Base-by-base conservation (phyloP, 2,797 vertebrate genomes). In the Hydrolagus colliei region DNA sequence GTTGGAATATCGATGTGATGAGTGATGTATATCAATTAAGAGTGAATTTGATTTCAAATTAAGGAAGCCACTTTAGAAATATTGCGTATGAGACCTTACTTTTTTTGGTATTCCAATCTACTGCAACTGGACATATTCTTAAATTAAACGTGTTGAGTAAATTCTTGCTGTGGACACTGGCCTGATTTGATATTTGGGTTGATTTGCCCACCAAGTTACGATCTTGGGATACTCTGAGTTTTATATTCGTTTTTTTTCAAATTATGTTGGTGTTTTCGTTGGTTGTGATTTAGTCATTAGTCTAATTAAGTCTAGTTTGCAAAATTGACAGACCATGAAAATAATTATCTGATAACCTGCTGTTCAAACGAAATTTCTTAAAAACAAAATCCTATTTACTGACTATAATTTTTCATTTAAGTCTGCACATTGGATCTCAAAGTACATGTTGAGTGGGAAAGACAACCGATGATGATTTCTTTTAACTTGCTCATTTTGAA, bases 271-370 rank as follows among this genome's bases (percentile, higher is more conserved):
- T 77, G 52, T 61, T 77, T 77, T 61, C 61, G 41, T 77, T 61
- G 59, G 75, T 41, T 77, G 75, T 77, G 52, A 59, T 10, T 77
- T 11, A 77, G 52, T 77, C 75, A 77, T 77, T 77, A 77, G 75
- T 61, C 75, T 77, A 77, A 77, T 77, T 41, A 77, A 77, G 52
- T 77, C 61, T 77, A 59, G 75, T 77, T 77, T 59, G 61, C 75
- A 77, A 77, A 77, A 20, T 77, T 77, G 75, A 77, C 75, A 77
- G 75, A 77, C 75, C 75, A 77, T 77, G 75, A 77, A 77, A 77
- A 77, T 77, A 77, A 77, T 77, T 77, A 77, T 77, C 75, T 77
- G 52, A 77, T n/a, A 22, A 1, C 75, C 75, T 59, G 75, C 75
- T 77, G 75, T 77, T 77, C 52, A 77, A 77, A 59, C 59, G 18